Base-by-base conservation (phyloP, 2,113 vertebrate genomes). In the Hyla sarda region DNA sequence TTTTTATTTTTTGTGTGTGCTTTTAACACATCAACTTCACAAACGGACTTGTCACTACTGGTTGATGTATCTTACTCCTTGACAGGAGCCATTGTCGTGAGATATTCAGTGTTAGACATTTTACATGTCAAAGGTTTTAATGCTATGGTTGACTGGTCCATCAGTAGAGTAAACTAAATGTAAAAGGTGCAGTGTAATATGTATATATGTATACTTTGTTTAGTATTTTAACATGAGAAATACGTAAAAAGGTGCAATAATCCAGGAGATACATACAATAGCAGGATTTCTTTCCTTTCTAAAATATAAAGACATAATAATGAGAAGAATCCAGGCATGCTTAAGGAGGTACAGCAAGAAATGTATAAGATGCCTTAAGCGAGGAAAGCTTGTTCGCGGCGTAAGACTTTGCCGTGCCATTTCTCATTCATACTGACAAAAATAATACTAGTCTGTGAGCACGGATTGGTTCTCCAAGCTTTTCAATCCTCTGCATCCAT, bases 401-500 rank as follows among this genome's bases (percentile, higher is more conserved):
- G 60, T 21, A 69, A 67, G 60, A 47, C 30, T 41, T 78, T 21
- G 48, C 60, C 52, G 45, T 67, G 30, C 58, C n/a, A 25, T 60
- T 45, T 60, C 34, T 0, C 69, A 74, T 52, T 34, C 23, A 67
- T 85, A 19, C 32, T 71, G 84, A 80, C 69, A 80, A 80, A 80
- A 86, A 80, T 86, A 80, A 80, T 56, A 80, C 62, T 72, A 50
- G 71, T 80, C 84, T 56, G 48, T 86, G 75, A 86, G 75, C 62
- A 71, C 34, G 52, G 73, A 85, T 71, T 52, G 30, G 84, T 54
- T 85, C 30, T 23, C 50, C 48, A 28, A 74, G 50, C 82, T 41
- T 85, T 56, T 50, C 69, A 72, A 72, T 77, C 17, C 56, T 76
- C 8, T 54, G 14, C 32, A 14, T 65, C 45, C 74, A 17, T 19